Evolutionary conservation across 35 echinoderm and acorn worm species (phyloP), one percentile per base, ranked within the genome.

Genomic region (Diadema setosum): DNA sequence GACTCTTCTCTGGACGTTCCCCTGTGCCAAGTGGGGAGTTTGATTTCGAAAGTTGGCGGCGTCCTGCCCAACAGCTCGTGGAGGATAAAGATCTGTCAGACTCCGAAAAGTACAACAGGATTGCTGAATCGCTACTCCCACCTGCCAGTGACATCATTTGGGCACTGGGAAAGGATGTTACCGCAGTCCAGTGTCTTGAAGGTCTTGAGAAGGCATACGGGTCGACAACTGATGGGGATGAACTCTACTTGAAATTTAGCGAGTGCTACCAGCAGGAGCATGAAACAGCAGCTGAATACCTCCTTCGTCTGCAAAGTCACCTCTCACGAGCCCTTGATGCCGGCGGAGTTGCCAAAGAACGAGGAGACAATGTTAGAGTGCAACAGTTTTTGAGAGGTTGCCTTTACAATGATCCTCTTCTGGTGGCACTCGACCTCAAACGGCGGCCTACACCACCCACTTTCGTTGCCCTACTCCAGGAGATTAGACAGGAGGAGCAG

Each of bases 51-150:
- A 88, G 85, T 24, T 88, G 91, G 91, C 25, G 45, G 16, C 57
- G 80, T 36, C 91, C 75, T 23, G 91, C 91, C 12, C 45, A 69
- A 5, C 91, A 93, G 55, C 60, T 93, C 75, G 39, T 88, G 3
- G 83, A 83, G 0, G 91, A 93, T 37, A 1, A 50, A 0, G 3
- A 24, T 17, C 7, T 87, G 1, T 21, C 84, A 3, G 29, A 29
- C 11, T 49, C 55, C 11, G 85, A 87, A 9, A 87, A 87, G 31
- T 36, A 42, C 20, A 41, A 3, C 17, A 23, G 84, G 5, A 5
- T 86, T 0, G 39, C 36, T 18, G 91, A 88, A 42, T 63, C 48
- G 7, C 85, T 93, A 3, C 46, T 87, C 3, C 91, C 91, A n/a
- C 85, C 85, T 31, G 91, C 85, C 25, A 74, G 61, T n/a, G 43